Conservation (phyloP, 2,888 invertebrate genomes). For the Protonemura montana region DNA sequence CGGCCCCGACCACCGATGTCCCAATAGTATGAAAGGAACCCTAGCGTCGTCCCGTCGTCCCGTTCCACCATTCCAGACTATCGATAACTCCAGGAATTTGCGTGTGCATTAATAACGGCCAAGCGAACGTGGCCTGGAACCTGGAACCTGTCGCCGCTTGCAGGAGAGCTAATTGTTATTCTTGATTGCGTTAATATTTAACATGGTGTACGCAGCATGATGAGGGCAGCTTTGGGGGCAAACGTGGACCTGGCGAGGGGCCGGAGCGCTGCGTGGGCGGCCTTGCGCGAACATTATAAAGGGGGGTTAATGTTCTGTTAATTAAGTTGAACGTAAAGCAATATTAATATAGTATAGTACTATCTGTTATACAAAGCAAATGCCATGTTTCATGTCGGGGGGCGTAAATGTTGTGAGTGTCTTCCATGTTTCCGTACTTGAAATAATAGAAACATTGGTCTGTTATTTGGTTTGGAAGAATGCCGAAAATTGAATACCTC, state of each 20-base stretch:
- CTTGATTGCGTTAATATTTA: conserved; percentile 12
- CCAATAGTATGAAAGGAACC: not conserved
- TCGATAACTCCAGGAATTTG: conserved; percentile 3
- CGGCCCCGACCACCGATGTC: not conserved
- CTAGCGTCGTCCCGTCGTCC: not conserved
- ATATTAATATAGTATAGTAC: not conserved
- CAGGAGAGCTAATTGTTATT: not conserved
- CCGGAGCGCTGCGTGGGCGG: not conserved
- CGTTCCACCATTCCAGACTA: not conserved
- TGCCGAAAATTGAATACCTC: not conserved
- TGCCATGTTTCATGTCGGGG: not conserved
- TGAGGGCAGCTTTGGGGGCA: not conserved
- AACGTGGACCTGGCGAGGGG: not conserved
- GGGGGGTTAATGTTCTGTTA: conserved; percentile 12
- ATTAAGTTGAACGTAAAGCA: conserved; percentile 12
- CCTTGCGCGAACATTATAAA: not conserved
- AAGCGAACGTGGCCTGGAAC: not conserved
- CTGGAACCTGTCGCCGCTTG: not conserved
- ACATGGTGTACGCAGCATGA: not conserved
- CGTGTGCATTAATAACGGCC: not conserved
- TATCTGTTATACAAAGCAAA: not conserved
- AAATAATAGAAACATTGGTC: not conserved
- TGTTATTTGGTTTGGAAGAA: not conserved
- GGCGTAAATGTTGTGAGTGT: not conserved
- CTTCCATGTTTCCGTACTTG: not conserved